These are phyloP conservation scores for Popillia japonica DNA, from an alignment of 1,140 invertebrate genomes.

Conservation along the genomic window DNA sequence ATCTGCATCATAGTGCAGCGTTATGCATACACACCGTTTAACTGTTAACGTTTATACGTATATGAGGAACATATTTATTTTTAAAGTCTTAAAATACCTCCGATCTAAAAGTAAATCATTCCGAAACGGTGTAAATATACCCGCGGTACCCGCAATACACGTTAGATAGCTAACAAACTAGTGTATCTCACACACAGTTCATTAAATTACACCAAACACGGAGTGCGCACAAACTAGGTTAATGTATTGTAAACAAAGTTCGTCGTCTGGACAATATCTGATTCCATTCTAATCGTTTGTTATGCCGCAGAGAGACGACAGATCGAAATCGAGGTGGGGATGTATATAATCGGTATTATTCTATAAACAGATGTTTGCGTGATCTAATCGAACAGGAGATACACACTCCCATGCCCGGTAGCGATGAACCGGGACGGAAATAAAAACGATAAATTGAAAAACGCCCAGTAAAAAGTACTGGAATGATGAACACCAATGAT, in stretches of 20 bases:
- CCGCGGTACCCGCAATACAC: background rate
- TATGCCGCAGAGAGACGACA: conserved; percentile 14
- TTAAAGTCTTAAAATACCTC: conserved; percentile 28
- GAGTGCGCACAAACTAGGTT: conserved; percentile 32
- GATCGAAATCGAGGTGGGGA: background rate
- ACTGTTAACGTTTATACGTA: conserved; percentile 11
- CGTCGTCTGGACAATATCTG: conserved; percentile 29
- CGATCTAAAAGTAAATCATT: conserved; percentile 6
- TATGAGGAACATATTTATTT: conserved; percentile 9
- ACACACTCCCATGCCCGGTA: conserved; percentile 8
- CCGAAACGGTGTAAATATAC: conserved; percentile 5
- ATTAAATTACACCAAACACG: conserved; percentile 33
- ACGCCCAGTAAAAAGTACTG: background rate
- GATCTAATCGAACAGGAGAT: background rate
- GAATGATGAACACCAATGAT: background rate
- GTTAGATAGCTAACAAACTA: background rate
- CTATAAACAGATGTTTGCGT: conserved; percentile 34
- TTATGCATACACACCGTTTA: background rate
- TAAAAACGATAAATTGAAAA: conserved; percentile 35
- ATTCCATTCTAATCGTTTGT: conserved; percentile 33
- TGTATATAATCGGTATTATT: conserved; percentile 14
- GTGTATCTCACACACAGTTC: conserved; percentile 13
- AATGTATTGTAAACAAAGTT: conserved; percentile 35
- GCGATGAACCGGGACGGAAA: conserved; percentile 4
- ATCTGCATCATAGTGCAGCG: too few relatives aligned